Percentiles rank a stretch among this genome's conserved stretches.
Evolutionary conservation across 37 sponge, comb jelly and placozoan species (phyloP).

Genomic region (Crambe crambe): DNA sequence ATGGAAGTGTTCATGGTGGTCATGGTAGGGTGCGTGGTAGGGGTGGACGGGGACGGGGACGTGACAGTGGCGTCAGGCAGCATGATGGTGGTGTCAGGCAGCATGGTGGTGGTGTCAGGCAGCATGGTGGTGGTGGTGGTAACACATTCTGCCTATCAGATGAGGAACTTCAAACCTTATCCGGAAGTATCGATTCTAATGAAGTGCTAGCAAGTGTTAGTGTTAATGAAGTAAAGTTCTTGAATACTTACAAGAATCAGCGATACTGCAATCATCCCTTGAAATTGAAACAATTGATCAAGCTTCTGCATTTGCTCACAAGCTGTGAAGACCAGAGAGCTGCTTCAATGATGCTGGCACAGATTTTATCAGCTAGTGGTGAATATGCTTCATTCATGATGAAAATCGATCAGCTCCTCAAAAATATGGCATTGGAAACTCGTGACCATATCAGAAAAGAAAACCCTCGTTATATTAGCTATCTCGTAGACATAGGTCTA

Average conservation of each 20-base stretch:
- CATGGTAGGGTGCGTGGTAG: neutral
- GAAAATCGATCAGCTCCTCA: conserved; percentile 16
- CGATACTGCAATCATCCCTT: conserved; percentile 9
- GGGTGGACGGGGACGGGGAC: neutral
- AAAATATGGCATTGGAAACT: conserved; percentile 34
- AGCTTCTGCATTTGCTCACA: conserved; percentile 23
- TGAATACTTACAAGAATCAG: conserved; percentile 11
- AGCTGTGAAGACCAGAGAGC: neutral
- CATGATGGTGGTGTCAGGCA: neutral
- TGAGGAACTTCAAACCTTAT: neutral
- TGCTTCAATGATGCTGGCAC: conserved; percentile 26
- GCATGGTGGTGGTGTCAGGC: no score
- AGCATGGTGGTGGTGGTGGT: neutral
- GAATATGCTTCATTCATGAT: conserved; percentile 20
- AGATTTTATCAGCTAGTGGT: conserved; percentile 8
- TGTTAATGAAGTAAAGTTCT: conserved; percentile 34
- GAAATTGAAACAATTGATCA: conserved; percentile 35
- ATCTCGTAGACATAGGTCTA: conserved; percentile 35
- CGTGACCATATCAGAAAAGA: conserved; percentile 4
- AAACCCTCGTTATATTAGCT: conserved; percentile 19
- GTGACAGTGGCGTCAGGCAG: neutral
- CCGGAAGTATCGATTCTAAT: neutral
- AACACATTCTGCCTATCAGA: neutral
- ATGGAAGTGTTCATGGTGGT: conserved; percentile 12
- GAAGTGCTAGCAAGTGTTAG: neutral